These are phyloP conservation scores for Meloidogyne hapla DNA, from an alignment of 1,140 invertebrate species.

Conservation along the genomic window DNA sequence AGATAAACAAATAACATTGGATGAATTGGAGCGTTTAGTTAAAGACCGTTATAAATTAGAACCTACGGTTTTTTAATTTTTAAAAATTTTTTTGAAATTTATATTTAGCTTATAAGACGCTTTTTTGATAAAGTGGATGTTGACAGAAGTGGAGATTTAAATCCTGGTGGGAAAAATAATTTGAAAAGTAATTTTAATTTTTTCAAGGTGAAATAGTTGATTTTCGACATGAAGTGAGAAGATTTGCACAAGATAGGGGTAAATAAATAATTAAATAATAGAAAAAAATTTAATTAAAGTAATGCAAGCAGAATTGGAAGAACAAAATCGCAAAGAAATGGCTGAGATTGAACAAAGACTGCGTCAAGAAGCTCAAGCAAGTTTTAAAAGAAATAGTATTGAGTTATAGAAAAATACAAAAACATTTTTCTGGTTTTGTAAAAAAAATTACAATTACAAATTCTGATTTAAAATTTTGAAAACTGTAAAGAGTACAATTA, in stretches of 20 bases:
- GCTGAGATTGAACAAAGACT: slow-evolving; percentile 50
- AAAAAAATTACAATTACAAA: no score
- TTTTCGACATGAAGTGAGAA: slow-evolving; percentile 59
- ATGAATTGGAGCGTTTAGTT: slow-evolving; percentile 57
- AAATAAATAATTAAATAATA: not conserved
- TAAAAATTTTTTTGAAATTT: not conserved
- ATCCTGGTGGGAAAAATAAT: no score
- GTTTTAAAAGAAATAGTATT: no score
- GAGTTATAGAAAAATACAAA: no score
- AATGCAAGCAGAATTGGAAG: slow-evolving; percentile 50
- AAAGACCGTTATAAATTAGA: slow-evolving; percentile 58
- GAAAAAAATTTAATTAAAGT: not conserved
- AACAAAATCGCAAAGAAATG: slow-evolving; percentile 51
- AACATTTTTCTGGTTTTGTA: no score
- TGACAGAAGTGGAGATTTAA: slow-evolving; percentile 53
- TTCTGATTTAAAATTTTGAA: no score
- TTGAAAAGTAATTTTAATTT: no score
- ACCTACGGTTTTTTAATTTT: slow-evolving; percentile 15
- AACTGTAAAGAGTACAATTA: no score
- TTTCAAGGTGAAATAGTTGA: slow-evolving; percentile 64
- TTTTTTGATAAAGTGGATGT: slow-evolving; percentile 60
- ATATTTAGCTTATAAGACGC: slow-evolving; percentile 41
- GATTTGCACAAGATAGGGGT: slow-evolving; percentile 52
- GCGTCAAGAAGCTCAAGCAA: slow-evolving; percentile 19
- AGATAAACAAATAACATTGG: slow-evolving; percentile 55